These are phyloP conservation scores for Gambelia wislizenii DNA, from an alignment of 2,797 vertebrate species.

Conservation along the genomic window DNA sequence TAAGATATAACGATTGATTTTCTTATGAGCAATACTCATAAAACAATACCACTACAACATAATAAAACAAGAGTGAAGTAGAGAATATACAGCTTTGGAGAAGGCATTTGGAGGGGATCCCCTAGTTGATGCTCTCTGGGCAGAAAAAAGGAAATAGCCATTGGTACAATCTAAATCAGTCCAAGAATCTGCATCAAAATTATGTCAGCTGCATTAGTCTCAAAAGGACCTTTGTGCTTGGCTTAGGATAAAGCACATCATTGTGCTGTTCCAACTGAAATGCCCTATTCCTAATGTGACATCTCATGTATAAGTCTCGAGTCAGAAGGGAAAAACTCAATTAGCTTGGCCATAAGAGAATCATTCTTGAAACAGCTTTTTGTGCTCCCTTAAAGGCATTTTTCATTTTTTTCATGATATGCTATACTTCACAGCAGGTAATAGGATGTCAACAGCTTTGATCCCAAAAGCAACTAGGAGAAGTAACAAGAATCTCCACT, in stretches of 20 bases:
- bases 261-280: constrained; percentile 32
- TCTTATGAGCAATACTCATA: neutral
- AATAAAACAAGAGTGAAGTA: neutral
- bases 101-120: neutral
- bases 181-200: constrained; percentile 30
- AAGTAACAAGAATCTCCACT: neutral
- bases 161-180: constrained; percentile 21
- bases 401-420: neutral
- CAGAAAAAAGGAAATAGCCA: neutral
- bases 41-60: neutral
- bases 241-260: constrained; percentile 14
- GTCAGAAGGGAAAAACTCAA: neutral
- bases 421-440: neutral
- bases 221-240: constrained; percentile 37
- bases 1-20: neutral
- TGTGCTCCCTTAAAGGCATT: neutral
- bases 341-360: neutral
- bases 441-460: neutral
- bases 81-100: neutral
- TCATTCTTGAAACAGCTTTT: neutral
- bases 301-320: neutral
- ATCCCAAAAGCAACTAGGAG: neutral
- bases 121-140: neutral
- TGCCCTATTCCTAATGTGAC: constrained; percentile 12
- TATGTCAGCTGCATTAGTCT: constrained; percentile 38